Conservation (phyloP, 37 sponge, comb jelly and placozoan genomes). For the Eunapius fragilis region DNA sequence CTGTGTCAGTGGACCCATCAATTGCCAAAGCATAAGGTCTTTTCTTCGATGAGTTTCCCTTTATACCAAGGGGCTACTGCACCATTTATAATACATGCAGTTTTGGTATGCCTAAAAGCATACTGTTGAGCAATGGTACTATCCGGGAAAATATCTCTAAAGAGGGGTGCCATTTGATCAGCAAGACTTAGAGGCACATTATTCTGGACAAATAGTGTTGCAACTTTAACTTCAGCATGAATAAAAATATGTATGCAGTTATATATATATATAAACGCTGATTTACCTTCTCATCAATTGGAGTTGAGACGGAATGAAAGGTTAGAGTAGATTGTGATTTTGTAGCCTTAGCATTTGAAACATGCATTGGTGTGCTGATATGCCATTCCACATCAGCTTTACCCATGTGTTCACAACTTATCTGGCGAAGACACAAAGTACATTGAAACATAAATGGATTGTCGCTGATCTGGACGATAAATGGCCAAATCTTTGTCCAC, state of each 20-base stretch:
- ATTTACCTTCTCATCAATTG: constrained; percentile 23
- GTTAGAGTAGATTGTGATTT: constrained; percentile 3
- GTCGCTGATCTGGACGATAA: constrained; percentile 1
- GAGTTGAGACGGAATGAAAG: neutral
- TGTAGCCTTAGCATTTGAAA: constrained; percentile 11
- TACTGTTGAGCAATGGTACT: constrained; percentile 49
- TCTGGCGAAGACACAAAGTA: constrained; percentile 16
- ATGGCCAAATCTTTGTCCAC: constrained; percentile 26
- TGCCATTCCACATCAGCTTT: constrained; percentile 28
- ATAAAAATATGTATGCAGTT: neutral
- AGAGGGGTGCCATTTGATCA: constrained; percentile 41
- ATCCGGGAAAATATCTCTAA: constrained; percentile 38
- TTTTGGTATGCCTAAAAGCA: constrained; percentile 46
- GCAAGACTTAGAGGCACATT: constrained; percentile 44
- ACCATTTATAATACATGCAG: constrained; percentile 55
- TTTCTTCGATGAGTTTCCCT: constrained; percentile 10
- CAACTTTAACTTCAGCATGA: constrained; percentile 51
- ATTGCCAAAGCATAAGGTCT: constrained; percentile 34
- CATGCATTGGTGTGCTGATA: neutral
- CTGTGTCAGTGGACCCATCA: constrained; percentile 46
- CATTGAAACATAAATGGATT: constrained; percentile 4
- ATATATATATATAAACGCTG: neutral
- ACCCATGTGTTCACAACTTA: constrained; percentile 34
- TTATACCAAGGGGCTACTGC: constrained; percentile 34
- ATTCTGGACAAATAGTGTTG: constrained; percentile 40